Evolutionary conservation across 2,113 vertebrate species (phyloP).

Genomic region (Desmodus rotundus): DNA sequence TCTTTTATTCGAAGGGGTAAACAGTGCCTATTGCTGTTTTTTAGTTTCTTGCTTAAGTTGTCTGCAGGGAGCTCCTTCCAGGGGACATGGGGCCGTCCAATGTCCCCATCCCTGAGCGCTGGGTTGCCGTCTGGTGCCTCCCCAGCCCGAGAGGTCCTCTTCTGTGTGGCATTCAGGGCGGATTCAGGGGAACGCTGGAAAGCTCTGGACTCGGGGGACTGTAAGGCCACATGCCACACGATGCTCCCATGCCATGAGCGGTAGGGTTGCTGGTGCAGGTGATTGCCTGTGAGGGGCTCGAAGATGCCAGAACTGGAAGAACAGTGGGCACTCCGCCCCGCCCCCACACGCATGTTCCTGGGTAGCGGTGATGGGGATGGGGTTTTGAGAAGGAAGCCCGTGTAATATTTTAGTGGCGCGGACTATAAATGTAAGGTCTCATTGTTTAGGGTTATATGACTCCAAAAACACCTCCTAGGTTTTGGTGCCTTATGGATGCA

Average conservation of each 20-base stretch:
- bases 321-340: not conserved
- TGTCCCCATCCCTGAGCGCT: not conserved
- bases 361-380: not conserved
- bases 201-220: not conserved
- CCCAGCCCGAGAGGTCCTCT: not conserved
- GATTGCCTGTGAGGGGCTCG: not conserved
- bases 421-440: not conserved
- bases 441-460: not conserved
- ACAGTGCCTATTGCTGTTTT: not conserved
- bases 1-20: not conserved
- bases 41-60: not conserved
- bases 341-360: not conserved
- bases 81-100: too few relatives aligned
- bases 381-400: not conserved
- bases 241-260: accelerated
- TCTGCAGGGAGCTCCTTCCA: not conserved
- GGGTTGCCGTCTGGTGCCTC: not conserved
- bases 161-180: not conserved
- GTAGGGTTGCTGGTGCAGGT: not conserved
- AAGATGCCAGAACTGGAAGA: not conserved
- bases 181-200: not conserved
- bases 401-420: not conserved
- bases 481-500: not conserved
- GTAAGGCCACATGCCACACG: not conserved
- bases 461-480: not conserved